Evolutionary conservation across 1,140 invertebrate genomes (phyloP).

Genomic region (Magallana gigas): DNA sequence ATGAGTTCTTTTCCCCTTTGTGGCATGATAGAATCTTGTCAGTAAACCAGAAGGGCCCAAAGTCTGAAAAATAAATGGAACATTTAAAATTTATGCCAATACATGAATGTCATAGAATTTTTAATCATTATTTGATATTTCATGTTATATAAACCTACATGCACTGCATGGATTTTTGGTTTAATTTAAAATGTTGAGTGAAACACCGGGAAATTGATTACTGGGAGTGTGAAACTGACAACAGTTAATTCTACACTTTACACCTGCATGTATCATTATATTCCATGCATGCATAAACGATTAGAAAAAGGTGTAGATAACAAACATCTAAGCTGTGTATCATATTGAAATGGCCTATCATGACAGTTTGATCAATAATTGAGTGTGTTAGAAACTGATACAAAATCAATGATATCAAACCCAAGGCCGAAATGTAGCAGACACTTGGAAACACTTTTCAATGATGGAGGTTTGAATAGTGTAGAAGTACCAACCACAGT

Average conservation of each 20-base stretch:
- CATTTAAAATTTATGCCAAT: too few relatives aligned
- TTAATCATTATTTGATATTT: too few relatives aligned
- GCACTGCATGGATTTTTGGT: too few relatives aligned
- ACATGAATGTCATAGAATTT: too few relatives aligned
- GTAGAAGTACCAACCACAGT: too few relatives aligned
- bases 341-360: background rate
- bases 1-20: background rate
- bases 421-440: background rate
- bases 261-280: background rate
- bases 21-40: too few relatives aligned
- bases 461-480: too few relatives aligned
- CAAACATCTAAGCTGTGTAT: background rate
- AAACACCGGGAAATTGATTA: background rate
- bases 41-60: too few relatives aligned
- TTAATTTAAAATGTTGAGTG: too few relatives aligned
- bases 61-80: too few relatives aligned
- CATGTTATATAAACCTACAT: too few relatives aligned
- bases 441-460: too few relatives aligned
- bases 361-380: conserved; percentile 1
- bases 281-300: conserved; percentile 2
- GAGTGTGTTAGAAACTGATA: background rate
- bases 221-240: background rate
- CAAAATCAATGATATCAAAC: background rate
- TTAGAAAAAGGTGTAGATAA: background rate
- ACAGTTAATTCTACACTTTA: background rate